These are phyloP conservation scores for Pollenia griseotomentosa DNA, from an alignment of 2,888 invertebrate species.

Conservation along the genomic window DNA sequence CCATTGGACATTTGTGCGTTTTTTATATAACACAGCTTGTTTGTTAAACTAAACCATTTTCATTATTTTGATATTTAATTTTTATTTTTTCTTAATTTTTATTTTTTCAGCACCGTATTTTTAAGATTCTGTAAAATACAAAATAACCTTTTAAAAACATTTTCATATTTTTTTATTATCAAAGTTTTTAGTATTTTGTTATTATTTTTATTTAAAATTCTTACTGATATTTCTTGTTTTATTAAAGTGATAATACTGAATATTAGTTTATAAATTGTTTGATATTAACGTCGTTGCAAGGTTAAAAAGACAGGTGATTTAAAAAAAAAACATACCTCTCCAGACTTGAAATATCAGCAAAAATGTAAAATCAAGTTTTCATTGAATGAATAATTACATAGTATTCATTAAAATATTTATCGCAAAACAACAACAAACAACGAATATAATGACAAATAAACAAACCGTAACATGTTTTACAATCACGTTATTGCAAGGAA, in stretches of 20 bases:
- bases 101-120: slow-evolving; percentile 51
- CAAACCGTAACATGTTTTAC: slow-evolving; percentile 1
- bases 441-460: not conserved
- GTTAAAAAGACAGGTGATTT: slow-evolving; percentile 60
- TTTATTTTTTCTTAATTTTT: slow-evolving; percentile 1
- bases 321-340: not conserved
- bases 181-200: not conserved
- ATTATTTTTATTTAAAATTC: not conserved
- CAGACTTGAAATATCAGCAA: slow-evolving; percentile 24
- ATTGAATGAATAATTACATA: slow-evolving; percentile 28
- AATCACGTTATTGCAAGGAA: slow-evolving; percentile 3
- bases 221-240: not conserved
- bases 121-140: slow-evolving; percentile 12
- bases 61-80: not conserved
- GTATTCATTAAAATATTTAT: slow-evolving; percentile 9
- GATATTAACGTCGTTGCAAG: slow-evolving; percentile 33
- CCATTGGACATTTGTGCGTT: slow-evolving; percentile 51
- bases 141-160: not conserved
- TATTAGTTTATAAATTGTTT: slow-evolving; percentile 3
- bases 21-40: slow-evolving; percentile 22
- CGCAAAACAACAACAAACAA: not conserved
- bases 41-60: slow-evolving; percentile 34
- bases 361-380: slow-evolving; percentile 15
- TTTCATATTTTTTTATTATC: not conserved
- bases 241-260: slow-evolving; percentile 21